A percentile compares a stretch with the other conserved stretches of the same genome.
Evolutionary conservation across 2,113 vertebrate species (phyloP).

Genomic region (Pelobates fuscus): DNA sequence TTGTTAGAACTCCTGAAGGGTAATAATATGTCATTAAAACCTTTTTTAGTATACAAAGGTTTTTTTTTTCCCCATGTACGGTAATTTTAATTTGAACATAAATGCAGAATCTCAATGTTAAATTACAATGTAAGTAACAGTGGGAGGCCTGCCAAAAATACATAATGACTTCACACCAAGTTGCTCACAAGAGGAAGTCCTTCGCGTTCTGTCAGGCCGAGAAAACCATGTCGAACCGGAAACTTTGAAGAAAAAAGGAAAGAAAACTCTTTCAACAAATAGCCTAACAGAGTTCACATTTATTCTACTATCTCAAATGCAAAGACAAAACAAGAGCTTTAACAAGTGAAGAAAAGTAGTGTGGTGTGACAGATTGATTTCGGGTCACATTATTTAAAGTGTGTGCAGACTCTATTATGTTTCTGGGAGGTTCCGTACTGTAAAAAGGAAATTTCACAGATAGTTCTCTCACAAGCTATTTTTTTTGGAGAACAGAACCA

Average conservation of each 20-base stretch:
- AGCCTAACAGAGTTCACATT: conserved; percentile 28
- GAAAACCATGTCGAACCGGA: conserved; percentile 39
- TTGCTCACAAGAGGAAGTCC: conserved; percentile 38
- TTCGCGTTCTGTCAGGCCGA: conserved; percentile 24
- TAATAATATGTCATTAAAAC: too few relatives aligned
- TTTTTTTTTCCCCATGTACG: too few relatives aligned
- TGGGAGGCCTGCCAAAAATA: conserved; percentile 17
- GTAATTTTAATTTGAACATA: too few relatives aligned
- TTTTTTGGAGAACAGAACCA: too few relatives aligned
- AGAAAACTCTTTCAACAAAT: conserved; percentile 46
- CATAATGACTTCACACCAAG: conserved; percentile 33
- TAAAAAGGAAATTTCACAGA: too few relatives aligned
- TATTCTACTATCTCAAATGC: conserved; percentile 16
- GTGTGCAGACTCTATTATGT: too few relatives aligned
- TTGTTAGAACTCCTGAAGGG: too few relatives aligned
- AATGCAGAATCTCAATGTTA: background rate
- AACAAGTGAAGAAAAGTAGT: background rate
- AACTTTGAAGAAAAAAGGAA: conserved; percentile 29
- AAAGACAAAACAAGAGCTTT: conserved; percentile 19
- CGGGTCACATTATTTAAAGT: background rate
- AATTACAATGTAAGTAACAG: background rate
- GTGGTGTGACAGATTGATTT: conserved; percentile 1
- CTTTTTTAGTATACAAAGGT: too few relatives aligned
- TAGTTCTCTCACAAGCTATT: too few relatives aligned
- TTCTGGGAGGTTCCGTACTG: too few relatives aligned